Base-by-base conservation (phyloP, 2,888 invertebrate species). In the Hirtodrosophila cameraria region DNA sequence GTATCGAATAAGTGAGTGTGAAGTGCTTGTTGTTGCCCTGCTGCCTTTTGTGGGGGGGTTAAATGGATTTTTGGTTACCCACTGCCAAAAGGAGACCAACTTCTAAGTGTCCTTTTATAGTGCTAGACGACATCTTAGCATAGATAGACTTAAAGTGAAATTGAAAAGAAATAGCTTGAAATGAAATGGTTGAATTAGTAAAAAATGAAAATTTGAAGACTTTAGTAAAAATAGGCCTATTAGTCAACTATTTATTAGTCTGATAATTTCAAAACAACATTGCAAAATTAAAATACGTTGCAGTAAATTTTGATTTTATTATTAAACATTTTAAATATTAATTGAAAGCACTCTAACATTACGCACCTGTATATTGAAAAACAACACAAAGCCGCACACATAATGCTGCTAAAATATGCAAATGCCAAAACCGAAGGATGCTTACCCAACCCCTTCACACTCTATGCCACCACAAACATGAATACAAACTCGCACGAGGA, bases 371-470 rank as follows among this genome's bases (percentile, higher is more conserved):
- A 36, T 27, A n/a, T 20, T 8, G 7, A 13, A 55, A 35, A 1
- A 9, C n/a, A 25, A 7, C 9, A 13, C 11, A 6, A 8, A 30
- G 30, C 42, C 30, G 35, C 12, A 20, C 42, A 43, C 36, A 42
- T 25, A 13, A 27, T 11, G 30, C 35, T 20, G 13, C 41, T 69
- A 1, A 62, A 55, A 48, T 43, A 70, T 70, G 75, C 64, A 71
- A 64, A 75, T 59, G 28, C 35, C 18, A 4, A 52, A 53, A 42
- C 35, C 18, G 8, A 31, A 63, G 31, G 27, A 25, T 33, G 41
- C 11, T 18, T 23, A 8, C 35, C 38, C 15, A n/a, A 6, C 8
- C 33, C n/a, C 1, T 2, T 13, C 30, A 43, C n/a, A n/a, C n/a
- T n/a, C n/a, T n/a, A n/a, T n/a, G n/a, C n/a, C 28, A 15, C 50